Evolutionary conservation across 2,113 vertebrate genomes (phyloP), one percentile per base, ranked within the genome.

Genomic region (Sialia sialis): DNA sequence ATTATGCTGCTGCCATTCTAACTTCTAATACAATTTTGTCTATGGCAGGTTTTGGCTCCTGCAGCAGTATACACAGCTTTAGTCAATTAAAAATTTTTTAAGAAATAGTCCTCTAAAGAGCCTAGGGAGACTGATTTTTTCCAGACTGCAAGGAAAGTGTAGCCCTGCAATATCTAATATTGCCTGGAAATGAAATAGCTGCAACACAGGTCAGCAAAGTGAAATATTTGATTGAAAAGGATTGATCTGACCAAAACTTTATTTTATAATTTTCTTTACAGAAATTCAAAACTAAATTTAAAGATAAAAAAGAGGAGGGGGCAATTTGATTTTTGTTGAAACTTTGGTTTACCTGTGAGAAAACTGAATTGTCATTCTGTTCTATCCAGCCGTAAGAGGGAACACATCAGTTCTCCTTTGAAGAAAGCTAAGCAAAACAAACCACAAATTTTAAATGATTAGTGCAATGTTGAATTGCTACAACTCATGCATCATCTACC

Each of bases 231-330:
- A 18, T 88, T 77, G 43, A 23, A 52, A 64, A 74, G 8, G 14
- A 84, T 27, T 8, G 4, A 58, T 38, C 25, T 22, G 49, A 54
- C 3, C 44, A 60, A 72, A 82, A 56, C 4, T 39, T 52, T 6
- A 1, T 13, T 48, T 63, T 22, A 9, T 36, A 2, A 20, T 67
- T 48, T 84, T 81, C 32, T 69, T 69, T 13, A 54, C 14, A 62
- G 26, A 51, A 62, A 81, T 36, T 5, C 23, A 46, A 56, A 68
- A 7, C 5, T 4, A 51, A 74, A 21, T 38, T 27, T 27, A 52
- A 38, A 54, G 5, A 12, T 8, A 10, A 58, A 17, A 11, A 23
- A 9, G 2, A 2, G 3, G 21, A 17, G 2, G 4, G 15, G 6
- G 13, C 5, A 27, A 22, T n/a, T 66, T 63, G 43, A 46, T 73